These are phyloP conservation scores for Lithophane semibrunnea DNA, from an alignment of 2,888 invertebrate genomes.

Conservation along the genomic window DNA sequence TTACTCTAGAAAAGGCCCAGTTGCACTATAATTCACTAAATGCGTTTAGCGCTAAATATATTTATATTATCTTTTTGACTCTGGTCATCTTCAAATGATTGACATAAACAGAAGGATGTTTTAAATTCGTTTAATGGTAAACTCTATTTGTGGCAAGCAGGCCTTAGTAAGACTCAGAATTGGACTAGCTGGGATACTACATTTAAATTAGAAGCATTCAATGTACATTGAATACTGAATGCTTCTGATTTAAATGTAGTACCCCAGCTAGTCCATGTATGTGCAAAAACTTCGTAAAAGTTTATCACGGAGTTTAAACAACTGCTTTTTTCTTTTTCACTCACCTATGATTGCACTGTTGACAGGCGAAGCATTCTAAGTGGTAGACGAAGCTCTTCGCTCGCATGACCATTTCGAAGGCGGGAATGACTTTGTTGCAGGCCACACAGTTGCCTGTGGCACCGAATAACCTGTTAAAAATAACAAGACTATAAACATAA, in stretches of 20 bases:
- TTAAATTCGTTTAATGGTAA: background rate
- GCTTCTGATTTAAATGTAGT: background rate
- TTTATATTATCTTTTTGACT: background rate
- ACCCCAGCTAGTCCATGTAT: background rate
- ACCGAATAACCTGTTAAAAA: slow-evolving; percentile 94
- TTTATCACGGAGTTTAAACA: background rate
- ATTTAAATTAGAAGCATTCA: too few relatives aligned
- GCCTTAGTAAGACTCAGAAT: background rate
- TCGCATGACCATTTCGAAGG: slow-evolving; percentile 99
- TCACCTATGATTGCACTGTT: slow-evolving; percentile 98
- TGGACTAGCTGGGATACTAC: too few relatives aligned
- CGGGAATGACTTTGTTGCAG: slow-evolving; percentile 97
- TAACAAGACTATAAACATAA: slow-evolving; percentile 74
- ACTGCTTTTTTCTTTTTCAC: slow-evolving; percentile 40
- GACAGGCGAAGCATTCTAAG: slow-evolving; percentile 98
- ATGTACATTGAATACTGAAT: background rate
- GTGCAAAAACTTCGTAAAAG: too few relatives aligned
- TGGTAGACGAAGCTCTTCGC: slow-evolving; percentile 98
- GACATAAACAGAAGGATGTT: too few relatives aligned
- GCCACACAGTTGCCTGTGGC: slow-evolving; percentile 97
- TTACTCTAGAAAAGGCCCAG: background rate
- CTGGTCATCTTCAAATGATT: background rate
- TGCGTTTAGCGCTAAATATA: background rate
- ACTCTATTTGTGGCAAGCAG: background rate
- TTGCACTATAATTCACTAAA: background rate